Evolutionary conservation across 53 echinoderm and acorn worm genomes (phyloP).

Genomic region (Antedon mediterranea): DNA sequence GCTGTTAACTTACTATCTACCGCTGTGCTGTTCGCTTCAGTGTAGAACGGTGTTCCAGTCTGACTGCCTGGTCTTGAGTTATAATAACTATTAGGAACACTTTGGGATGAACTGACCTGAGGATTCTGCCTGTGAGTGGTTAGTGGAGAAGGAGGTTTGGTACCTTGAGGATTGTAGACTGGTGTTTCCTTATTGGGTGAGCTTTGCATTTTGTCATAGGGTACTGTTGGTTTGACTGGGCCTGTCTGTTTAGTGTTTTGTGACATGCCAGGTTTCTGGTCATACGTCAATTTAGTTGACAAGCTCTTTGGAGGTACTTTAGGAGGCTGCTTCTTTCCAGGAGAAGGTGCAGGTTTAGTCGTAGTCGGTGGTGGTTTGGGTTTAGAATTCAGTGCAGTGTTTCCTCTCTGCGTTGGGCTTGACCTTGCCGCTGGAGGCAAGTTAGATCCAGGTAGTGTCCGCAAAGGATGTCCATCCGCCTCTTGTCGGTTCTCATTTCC

Average conservation of each 20-base stretch:
- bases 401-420: neutral
- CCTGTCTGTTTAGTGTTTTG: neutral
- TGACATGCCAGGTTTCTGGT: conserved; percentile 9
- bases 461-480: neutral
- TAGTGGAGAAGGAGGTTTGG: conserved; percentile 50
- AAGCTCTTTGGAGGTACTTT: conserved; percentile 1
- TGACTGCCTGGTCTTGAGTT: neutral
- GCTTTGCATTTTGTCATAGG: neutral
- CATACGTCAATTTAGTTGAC: conserved; percentile 1
- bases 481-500: neutral
- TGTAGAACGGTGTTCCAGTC: conserved; percentile 8
- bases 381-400: neutral
- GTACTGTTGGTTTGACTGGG: neutral
- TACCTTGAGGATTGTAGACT: conserved; percentile 32
- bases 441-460: conserved; percentile 11
- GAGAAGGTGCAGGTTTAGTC: neutral
- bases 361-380: neutral
- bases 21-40: neutral
- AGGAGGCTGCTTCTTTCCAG: neutral
- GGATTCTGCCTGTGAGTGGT: conserved; percentile 7
- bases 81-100: neutral
- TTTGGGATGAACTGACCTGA: neutral
- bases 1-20: neutral
- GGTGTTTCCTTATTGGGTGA: neutral
- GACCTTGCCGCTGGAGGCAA: neutral